These are phyloP conservation scores for Enteromius argenteus DNA, from an alignment of 2,797 vertebrate genomes.

Conservation along the genomic window DNA sequence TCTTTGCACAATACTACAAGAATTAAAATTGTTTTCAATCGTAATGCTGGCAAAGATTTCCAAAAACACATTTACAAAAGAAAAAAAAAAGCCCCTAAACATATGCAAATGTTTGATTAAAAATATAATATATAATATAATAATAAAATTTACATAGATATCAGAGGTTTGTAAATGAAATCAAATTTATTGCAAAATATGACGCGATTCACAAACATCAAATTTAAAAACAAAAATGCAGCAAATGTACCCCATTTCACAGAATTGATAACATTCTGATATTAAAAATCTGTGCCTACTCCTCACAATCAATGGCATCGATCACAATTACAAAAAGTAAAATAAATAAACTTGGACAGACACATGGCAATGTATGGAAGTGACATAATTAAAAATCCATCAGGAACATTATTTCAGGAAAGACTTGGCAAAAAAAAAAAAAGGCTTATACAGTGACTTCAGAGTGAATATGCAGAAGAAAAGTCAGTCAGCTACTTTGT, in stretches of 20 bases:
- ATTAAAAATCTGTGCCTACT: slow-evolving; percentile 15
- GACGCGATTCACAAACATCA: neutral
- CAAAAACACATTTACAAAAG: neutral
- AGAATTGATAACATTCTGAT: slow-evolving; percentile 25
- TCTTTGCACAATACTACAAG: neutral
- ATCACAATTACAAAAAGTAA: slow-evolving; percentile 36
- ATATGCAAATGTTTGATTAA: too few relatives aligned
- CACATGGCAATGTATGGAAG: slow-evolving; percentile 44
- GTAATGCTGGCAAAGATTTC: neutral
- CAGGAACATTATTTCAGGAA: neutral
- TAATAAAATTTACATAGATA: slow-evolving; percentile 11
- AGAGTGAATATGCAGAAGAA: slow-evolving; percentile 21
- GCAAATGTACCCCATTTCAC: slow-evolving; percentile 18
- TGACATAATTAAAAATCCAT: slow-evolving; percentile 7
- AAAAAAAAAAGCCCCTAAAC: neutral
- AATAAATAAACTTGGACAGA: slow-evolving; percentile 48
- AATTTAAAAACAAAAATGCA: slow-evolving; percentile 9
- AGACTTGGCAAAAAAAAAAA: neutral
- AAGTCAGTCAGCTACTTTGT: slow-evolving; percentile 8
- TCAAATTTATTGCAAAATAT: slow-evolving; percentile 51
- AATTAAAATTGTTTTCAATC: neutral
- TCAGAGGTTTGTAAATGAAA: slow-evolving; percentile 47
- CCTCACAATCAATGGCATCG: slow-evolving; percentile 9
- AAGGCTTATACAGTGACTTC: slow-evolving; percentile 36
- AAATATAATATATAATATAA: neutral